Evolutionary conservation across 2,797 vertebrate species (phyloP).

Genomic region (Alosa sapidissima): DNA sequence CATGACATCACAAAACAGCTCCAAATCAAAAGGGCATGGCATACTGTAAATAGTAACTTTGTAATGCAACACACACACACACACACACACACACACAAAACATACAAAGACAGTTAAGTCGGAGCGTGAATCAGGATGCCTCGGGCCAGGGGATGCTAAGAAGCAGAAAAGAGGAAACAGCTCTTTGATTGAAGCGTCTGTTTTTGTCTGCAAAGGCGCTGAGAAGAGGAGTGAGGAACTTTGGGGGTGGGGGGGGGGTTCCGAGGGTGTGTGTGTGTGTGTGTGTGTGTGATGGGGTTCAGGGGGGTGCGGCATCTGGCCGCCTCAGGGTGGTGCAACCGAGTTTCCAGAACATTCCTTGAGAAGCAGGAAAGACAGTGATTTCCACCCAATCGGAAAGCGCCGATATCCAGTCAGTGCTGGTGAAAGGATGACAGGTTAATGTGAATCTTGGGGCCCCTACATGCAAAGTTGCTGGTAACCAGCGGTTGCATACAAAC

Average conservation of each 20-base stretch:
- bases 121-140: background rate
- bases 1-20: conserved; percentile 8
- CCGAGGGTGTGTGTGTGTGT: background rate
- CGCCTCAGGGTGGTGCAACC: conserved; percentile 66
- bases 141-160: background rate
- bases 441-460: background rate
- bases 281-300: background rate
- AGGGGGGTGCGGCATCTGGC: conserved; percentile 67
- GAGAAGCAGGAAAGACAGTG: background rate
- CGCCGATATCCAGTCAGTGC: background rate
- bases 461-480: background rate
- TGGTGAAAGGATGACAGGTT: background rate
- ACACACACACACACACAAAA: background rate
- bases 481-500: background rate
- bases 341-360: conserved; percentile 56
- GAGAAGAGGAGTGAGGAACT: background rate
- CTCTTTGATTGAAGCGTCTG: background rate
- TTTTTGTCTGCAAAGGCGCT: background rate
- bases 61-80: background rate
- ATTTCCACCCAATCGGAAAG: background rate
- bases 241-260: background rate
- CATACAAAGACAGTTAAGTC: background rate
- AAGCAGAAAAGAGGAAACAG: background rate
- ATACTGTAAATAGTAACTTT: conserved; percentile 1
- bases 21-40: conserved; percentile 8